A percentile compares a stretch with the other conserved stretches of the same genome.
Conservation (phyloP, 2,888 invertebrate species). For the Drosophila mercatorum region DNA sequence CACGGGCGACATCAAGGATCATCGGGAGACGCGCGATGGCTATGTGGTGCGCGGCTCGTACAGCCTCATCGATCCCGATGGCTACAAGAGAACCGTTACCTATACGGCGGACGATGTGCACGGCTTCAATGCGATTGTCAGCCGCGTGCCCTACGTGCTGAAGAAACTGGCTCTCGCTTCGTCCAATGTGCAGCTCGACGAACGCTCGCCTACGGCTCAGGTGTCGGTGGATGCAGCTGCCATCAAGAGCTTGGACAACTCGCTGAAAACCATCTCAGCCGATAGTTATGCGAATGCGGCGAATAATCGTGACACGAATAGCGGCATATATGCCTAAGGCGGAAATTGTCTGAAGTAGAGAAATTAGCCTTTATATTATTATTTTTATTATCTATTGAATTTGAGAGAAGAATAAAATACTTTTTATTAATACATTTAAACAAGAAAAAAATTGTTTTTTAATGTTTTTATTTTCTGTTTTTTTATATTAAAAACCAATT, state of each 20-base stretch:
- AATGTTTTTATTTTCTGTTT: no score
- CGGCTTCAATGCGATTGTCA: conserved; percentile 86
- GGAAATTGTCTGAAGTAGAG: conserved; percentile 18
- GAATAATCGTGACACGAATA: conserved; percentile 33
- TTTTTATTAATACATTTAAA: background rate
- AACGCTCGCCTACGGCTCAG: conserved; percentile 35
- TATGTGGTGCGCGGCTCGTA: conserved; percentile 86
- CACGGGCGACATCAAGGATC: conserved; percentile 86
- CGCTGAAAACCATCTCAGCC: conserved; percentile 11
- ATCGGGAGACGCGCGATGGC: conserved; percentile 85
- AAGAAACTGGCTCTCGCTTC: conserved; percentile 38
- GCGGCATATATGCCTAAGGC: conserved; percentile 56
- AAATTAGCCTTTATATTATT: conserved; percentile 18
- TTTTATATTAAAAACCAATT: no score
- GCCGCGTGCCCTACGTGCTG: conserved; percentile 83
- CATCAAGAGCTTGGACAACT: conserved; percentile 2
- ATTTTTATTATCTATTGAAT: conserved; percentile 44
- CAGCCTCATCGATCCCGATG: conserved; percentile 86
- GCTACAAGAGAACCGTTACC: conserved; percentile 85
- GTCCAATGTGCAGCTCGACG: conserved; percentile 26
- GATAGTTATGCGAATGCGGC: conserved; percentile 64
- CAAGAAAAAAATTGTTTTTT: no score
- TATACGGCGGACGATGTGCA: conserved; percentile 85
- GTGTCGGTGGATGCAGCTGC: background rate
- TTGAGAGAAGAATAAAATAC: background rate